A percentile compares a stretch with the other conserved stretches of the same genome.
Conservation (phyloP, 2,113 vertebrate species). For the Eulacestoma nigropectus region DNA sequence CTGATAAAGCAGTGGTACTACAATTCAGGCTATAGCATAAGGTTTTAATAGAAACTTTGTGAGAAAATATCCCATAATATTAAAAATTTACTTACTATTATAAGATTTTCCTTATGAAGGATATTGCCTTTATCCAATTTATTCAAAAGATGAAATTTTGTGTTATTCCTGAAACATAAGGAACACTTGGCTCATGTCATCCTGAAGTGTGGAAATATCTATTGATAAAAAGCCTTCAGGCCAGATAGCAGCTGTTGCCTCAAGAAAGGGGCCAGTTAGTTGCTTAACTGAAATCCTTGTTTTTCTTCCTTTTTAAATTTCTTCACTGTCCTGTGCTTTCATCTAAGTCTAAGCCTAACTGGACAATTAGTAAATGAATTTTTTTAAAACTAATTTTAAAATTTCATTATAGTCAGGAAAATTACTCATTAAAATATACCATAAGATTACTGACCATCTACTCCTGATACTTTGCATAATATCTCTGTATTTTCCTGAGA, state of each 20-base stretch:
- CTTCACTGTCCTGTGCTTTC: neutral
- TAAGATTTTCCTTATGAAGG: neutral
- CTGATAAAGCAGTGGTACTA: neutral
- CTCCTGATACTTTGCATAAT: neutral
- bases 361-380: neutral
- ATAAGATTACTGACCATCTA: neutral
- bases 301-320: neutral
- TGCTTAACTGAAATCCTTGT: neutral
- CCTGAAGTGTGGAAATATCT: neutral
- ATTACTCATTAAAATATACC: neutral
- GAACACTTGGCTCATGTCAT: neutral
- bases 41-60: neutral
- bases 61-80: neutral
- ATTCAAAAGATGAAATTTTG: neutral
- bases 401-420: neutral
- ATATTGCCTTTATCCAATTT: neutral
- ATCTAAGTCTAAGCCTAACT: neutral
- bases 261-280: neutral
- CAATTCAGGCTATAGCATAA: neutral
- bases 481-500: neutral
- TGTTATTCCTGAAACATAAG: neutral
- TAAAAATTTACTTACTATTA: neutral
- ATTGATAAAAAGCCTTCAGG: neutral
- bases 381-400: neutral
- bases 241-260: neutral